Base-by-base conservation (phyloP, 2,113 vertebrate species). In the Indri indri region DNA sequence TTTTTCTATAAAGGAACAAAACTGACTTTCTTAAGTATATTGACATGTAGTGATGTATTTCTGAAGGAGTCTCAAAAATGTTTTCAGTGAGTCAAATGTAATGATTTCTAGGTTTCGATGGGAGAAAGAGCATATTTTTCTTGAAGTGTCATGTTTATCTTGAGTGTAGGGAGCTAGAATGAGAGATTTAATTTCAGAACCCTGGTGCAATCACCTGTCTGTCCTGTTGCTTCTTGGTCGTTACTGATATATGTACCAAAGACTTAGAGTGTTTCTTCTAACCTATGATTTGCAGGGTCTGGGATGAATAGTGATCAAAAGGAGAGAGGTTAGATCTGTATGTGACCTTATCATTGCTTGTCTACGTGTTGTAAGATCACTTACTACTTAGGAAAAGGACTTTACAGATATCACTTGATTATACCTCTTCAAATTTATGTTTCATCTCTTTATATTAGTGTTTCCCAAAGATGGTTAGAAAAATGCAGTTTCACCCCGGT, bases 61-160 rank as follows among this genome's bases (percentile, higher is more conserved):
- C 70, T 88, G 76, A 82, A 88, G 16, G 59, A 47, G n/a, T 50
- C n/a, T 16, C 37, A 25, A 30, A 93, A 93, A 81, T 71, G 42
- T 76, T 91, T 83, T 90, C 37, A 76, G 47, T 42, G 80, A 1
- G 50, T 84, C 30, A 95, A 42, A 84, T 94, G 8, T 42, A 71
- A 45, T 95, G 16, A 88, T 90, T 94, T 96, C 57, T 92, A 54
- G 30, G 23, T 90, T 96, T 94, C 90, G 47, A 54, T 65, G 14
- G 32, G 37, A 70, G 22, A 57, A 61, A 74, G 74, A 66, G 3
- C 61, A 70, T 40, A 42, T 65, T 97, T 96, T 90, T 81, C n/a
- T 81, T 74, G 32, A 93, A 42, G 3, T 66, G 47, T 92, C 7
- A 6, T 91, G 14, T 88, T 96, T 47, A 14, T 92, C 52, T 96